Conservation (phyloP, 2,888 invertebrate genomes). For the Ophion slaviceki region DNA sequence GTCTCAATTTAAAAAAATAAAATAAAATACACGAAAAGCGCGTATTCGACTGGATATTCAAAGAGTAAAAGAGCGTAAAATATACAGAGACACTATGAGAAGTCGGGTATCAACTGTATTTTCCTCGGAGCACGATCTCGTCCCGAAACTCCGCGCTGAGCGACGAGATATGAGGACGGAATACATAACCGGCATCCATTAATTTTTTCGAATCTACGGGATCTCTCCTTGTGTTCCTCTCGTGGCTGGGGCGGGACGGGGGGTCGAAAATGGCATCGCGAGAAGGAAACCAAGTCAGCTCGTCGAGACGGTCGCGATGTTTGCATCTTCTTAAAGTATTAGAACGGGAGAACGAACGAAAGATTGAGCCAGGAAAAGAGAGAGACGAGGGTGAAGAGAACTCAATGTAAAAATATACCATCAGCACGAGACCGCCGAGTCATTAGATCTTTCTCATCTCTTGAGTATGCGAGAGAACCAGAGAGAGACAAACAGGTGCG, state of each 20-base stretch:
- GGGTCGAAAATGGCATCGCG: slow-evolving; percentile 18
- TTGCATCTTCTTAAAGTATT: slow-evolving; percentile 24
- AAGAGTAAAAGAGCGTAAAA: not conserved
- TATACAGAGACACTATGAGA: not conserved
- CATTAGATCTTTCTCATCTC: slow-evolving; percentile 63
- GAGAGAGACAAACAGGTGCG: slow-evolving; percentile 54
- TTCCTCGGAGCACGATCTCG: not conserved
- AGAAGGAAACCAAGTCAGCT: not conserved
- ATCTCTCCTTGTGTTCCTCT: not conserved
- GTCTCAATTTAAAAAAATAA: too few species aligned
- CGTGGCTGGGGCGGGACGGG: not conserved
- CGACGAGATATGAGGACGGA: not conserved
- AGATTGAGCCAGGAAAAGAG: slow-evolving; percentile 2
- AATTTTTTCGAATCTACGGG: slow-evolving; percentile 72
- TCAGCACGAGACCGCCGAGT: slow-evolving; percentile 62
- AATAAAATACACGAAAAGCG: too few species aligned
- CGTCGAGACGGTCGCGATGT: not conserved
- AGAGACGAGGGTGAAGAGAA: slow-evolving; percentile 1
- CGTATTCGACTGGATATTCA: too few species aligned
- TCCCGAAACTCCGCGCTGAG: not conserved
- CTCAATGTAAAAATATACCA: slow-evolving; percentile 39
- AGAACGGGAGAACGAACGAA: slow-evolving; percentile 6
- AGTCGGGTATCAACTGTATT: not conserved
- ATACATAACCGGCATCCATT: slow-evolving; percentile 66
- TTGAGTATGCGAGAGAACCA: not conserved